Evolutionary conservation across 1,140 invertebrate genomes (phyloP), one percentile per base, ranked within the genome.

Genomic region (Luehdorfia chinensis): DNA sequence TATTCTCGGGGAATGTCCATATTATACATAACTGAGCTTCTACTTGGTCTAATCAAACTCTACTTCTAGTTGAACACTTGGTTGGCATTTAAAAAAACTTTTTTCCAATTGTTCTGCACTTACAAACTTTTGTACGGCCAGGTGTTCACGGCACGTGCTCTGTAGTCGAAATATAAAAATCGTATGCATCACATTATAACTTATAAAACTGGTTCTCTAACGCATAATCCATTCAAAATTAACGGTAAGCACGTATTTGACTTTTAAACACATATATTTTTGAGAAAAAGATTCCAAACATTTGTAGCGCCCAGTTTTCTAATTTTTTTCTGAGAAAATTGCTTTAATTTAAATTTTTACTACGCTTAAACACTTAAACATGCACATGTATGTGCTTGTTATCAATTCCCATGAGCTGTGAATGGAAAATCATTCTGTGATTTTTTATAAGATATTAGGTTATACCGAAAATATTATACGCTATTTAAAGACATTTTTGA

Each of bases 141-240:
- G 37, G 37, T 41, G 37, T 41, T 41, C 23, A 41, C 13, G 23
- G 37, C 37, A 41, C 37, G 37, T 41, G 37, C 23, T 41, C 7
- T 12, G 9, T n/a, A 19, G n/a, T 21, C 8, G 8, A 41, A 37
- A 37, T 13, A 9, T 12, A 15, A 21, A 14, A 41, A 39, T 23
- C 11, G 11, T 41, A 27, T 41, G 37, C 37, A 27, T 37, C 33
- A 19, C 16, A 27, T 41, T 41, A 41, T 8, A 25, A 21, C 7
- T 13, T 8, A 7, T 23, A 41, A 41, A 41, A 41, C 37, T 41
- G 2, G 37, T 41, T 41, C 2, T 8, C 19, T 1, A 37, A 21
- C 4, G 16, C 11, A 37, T 37, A 15, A 41, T 41, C 6, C 19
- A 41, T 41, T 41, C 37, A 27, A 41, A 41, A 37, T 16, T 41